Evolutionary conservation across 2,888 invertebrate species (phyloP).

Genomic region (Tenthredo distinguenda): DNA sequence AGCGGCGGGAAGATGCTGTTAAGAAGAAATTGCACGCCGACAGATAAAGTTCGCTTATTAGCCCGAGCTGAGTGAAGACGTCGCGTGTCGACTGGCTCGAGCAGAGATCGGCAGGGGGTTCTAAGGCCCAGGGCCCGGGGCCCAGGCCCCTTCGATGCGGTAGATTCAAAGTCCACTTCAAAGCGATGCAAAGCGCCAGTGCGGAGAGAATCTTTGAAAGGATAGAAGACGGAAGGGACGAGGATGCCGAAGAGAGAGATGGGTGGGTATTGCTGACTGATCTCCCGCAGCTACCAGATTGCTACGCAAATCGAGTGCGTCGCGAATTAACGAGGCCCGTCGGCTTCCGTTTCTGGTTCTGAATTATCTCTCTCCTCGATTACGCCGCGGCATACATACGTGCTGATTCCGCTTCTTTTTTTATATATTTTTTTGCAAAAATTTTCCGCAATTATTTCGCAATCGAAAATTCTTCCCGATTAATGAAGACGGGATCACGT

Average conservation of each 20-base stretch:
- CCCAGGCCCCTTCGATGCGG: conserved; percentile 10
- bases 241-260: conserved; percentile 20
- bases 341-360: conserved; percentile 47
- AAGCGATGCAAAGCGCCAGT: conserved; percentile 40
- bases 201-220: conserved; percentile 26
- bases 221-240: conserved; percentile 19
- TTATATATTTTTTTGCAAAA: not conserved
- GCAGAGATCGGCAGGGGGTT: conserved; percentile 46
- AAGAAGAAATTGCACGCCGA: conserved; percentile 35
- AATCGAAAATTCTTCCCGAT: too few species aligned
- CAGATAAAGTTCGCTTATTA: conserved; percentile 52
- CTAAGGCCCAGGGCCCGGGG: conserved; percentile 41
- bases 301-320: conserved; percentile 44
- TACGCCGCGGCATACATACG: not conserved
- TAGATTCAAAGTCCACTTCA: conserved; percentile 50
- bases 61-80: conserved; percentile 52
- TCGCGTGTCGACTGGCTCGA: conserved; percentile 47
- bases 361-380: conserved; percentile 15
- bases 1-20: not conserved
- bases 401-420: not conserved
- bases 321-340: conserved; percentile 47
- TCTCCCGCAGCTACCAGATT: conserved; percentile 45
- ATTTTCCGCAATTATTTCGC: too few species aligned
- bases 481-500: not conserved
- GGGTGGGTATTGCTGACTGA: conserved; percentile 24